Evolutionary conservation across 2,113 vertebrate species (phyloP).

Genomic region (Columba livia): DNA sequence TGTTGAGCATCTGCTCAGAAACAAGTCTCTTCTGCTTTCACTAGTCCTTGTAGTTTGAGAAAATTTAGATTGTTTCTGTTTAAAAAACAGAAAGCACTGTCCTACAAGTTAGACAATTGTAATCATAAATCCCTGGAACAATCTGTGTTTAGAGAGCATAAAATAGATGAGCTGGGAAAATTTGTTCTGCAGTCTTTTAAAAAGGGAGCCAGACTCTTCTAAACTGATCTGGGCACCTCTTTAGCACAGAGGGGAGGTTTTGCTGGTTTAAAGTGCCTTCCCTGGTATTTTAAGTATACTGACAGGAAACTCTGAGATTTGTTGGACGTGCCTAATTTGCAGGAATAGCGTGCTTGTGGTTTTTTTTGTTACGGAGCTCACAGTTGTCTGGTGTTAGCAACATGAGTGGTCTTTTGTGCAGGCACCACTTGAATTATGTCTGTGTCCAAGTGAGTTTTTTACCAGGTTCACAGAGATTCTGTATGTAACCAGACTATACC

Average conservation of each 20-base stretch:
- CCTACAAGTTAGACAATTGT: neutral
- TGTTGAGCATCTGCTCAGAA: slow-evolving; percentile 5
- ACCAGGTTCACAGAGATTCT: neutral
- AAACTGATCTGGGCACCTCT: neutral
- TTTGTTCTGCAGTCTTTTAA: neutral
- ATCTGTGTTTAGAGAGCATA: neutral
- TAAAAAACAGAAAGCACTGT: slow-evolving; percentile 13
- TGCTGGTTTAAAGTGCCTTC: neutral
- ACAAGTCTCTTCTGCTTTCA: neutral
- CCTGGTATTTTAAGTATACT: neutral
- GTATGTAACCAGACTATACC: neutral
- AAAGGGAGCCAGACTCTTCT: neutral
- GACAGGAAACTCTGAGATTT: neutral
- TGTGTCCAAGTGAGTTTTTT: neutral
- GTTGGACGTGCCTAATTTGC: neutral
- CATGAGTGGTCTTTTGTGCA: neutral
- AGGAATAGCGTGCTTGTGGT: neutral
- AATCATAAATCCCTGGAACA: slow-evolving; percentile 3
- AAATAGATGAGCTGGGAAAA: neutral
- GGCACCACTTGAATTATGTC: neutral
- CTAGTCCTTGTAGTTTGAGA: neutral
- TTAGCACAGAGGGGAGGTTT: neutral
- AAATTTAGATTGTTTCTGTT: slow-evolving; percentile 12
- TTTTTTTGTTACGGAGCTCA: neutral
- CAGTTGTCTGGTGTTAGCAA: neutral